phyloP scores from a whole-genome alignment of 1,140 invertebrate species.

The Acromyrmex heyeri region DNA sequence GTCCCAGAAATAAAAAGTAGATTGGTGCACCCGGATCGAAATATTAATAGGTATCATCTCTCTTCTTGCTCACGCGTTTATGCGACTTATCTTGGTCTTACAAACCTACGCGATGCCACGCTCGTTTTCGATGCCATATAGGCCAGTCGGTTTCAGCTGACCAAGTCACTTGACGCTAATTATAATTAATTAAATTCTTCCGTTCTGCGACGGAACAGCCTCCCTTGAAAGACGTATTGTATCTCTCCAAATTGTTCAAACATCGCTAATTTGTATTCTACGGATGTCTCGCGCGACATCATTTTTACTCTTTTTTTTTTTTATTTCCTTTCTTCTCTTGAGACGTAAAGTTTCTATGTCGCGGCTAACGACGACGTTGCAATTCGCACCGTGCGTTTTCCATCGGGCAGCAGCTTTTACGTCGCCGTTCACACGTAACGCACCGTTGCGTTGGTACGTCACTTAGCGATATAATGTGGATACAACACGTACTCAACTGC shows the following conservation, averaged over 20 bases:
- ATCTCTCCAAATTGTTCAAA: not conserved
- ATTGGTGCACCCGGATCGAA: not conserved
- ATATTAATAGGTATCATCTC: not conserved
- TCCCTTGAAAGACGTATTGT: not conserved
- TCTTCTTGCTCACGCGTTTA: conserved; percentile 3
- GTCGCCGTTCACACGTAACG: conserved; percentile 38
- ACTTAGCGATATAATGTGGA: conserved; percentile 54
- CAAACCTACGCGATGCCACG: not conserved
- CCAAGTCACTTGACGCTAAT: conserved; percentile 4
- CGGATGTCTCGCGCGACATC: not conserved
- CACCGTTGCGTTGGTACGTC: not conserved
- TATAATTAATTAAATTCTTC: conserved; percentile 20
- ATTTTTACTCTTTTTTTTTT: not conserved
- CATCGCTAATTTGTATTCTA: not conserved
- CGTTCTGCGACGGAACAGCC: not conserved
- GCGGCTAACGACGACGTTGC: not conserved
- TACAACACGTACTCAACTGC: conserved; percentile 1
- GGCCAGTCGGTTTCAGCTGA: not conserved
- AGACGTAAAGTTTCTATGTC: not conserved
- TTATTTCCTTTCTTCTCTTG: not conserved
- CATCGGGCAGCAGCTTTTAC: conserved; percentile 14
- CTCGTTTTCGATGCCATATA: not conserved
- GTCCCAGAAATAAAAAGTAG: not conserved
- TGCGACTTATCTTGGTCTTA: not conserved
- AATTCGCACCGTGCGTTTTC: not conserved